These are phyloP conservation scores for Cerastis rubricosa DNA, from an alignment of 2,888 invertebrate genomes.

Conservation along the genomic window DNA sequence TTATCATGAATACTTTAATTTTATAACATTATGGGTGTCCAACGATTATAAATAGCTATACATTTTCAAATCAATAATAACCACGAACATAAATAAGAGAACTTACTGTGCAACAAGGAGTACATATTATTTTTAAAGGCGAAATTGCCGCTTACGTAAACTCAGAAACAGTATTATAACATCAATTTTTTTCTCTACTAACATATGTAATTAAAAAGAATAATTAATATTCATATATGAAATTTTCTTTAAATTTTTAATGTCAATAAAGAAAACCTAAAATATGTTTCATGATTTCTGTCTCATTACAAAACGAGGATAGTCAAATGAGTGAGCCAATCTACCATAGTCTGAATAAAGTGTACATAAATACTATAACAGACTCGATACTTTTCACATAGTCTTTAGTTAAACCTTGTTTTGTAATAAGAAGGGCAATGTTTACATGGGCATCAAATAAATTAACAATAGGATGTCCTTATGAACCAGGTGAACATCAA, in stretches of 20 bases:
- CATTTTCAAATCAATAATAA: constrained; percentile 47
- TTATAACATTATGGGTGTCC: constrained; percentile 62
- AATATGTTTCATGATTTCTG: neutral
- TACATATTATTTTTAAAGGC: constrained; percentile 16
- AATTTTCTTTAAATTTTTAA: neutral
- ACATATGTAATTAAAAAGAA: constrained; percentile 23
- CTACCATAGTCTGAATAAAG: neutral
- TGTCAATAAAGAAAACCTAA: neutral
- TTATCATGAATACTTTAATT: constrained; percentile 63
- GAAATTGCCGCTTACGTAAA: constrained; percentile 2
- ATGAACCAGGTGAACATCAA: constrained; percentile 11
- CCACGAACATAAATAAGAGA: constrained; percentile 41
- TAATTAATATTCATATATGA: constrained; percentile 30
- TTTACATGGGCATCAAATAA: constrained; percentile 16
- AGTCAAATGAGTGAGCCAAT: neutral
- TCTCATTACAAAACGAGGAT: neutral
- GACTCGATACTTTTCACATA: neutral
- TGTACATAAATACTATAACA: constrained; percentile 3
- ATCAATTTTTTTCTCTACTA: neutral
- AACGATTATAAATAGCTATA: constrained; percentile 61
- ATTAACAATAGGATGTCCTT: constrained; percentile 4
- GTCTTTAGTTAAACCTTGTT: constrained; percentile 3
- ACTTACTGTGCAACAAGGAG: constrained; percentile 35
- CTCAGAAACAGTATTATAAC: constrained; percentile 16
- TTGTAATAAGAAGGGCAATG: neutral